Evolutionary conservation across 2,888 invertebrate species (phyloP).

Genomic region (Epinotia bilunana): DNA sequence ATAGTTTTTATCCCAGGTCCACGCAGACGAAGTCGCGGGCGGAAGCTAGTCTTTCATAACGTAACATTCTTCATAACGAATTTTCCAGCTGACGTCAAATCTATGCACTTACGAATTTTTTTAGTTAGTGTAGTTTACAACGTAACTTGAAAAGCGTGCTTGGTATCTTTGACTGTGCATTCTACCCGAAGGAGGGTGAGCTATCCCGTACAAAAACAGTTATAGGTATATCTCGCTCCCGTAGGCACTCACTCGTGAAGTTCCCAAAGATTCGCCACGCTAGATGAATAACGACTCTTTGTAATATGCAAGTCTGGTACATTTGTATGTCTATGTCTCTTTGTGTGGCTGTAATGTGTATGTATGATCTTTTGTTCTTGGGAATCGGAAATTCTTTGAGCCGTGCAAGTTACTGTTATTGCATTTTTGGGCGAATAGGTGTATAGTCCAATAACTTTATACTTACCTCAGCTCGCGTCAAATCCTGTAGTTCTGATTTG

Average conservation of each 20-base stretch:
- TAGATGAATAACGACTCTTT: conserved; percentile 36
- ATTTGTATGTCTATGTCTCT: conserved; percentile 14
- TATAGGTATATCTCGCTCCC: conserved; percentile 28
- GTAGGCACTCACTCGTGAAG: conserved; percentile 43
- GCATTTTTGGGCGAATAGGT: neutral
- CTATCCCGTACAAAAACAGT: conserved; percentile 3
- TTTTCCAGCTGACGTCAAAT: too few species aligned
- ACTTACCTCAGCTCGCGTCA: too few species aligned
- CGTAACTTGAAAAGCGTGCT: too few species aligned
- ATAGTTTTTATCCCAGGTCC: too few species aligned
- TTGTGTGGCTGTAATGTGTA: neutral
- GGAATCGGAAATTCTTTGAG: neutral
- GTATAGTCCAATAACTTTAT: too few species aligned
- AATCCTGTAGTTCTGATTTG: too few species aligned
- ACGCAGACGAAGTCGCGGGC: too few species aligned
- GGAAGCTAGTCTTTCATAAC: too few species aligned
- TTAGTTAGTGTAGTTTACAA: too few species aligned
- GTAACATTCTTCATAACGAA: too few species aligned
- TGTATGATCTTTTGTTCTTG: conserved; percentile 1
- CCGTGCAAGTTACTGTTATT: neutral
- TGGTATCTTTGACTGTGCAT: neutral
- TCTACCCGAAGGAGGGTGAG: conserved; percentile 1
- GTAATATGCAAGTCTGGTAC: conserved; percentile 13
- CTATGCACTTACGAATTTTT: too few species aligned
- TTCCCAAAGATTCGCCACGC: conserved; percentile 43